These are phyloP conservation scores for Nicator chloris DNA, from an alignment of 2,113 vertebrate genomes.

Conservation along the genomic window DNA sequence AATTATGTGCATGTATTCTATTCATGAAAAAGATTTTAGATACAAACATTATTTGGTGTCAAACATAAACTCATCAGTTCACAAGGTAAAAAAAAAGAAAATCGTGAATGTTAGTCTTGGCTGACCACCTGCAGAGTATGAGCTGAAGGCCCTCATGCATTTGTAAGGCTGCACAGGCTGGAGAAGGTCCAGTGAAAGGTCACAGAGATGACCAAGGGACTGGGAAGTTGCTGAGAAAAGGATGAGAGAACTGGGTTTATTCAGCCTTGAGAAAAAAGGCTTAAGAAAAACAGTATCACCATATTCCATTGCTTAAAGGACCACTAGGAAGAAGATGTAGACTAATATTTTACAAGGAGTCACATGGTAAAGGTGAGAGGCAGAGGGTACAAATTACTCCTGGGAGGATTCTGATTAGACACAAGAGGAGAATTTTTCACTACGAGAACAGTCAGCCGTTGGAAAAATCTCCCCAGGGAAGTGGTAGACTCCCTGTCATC, in stretches of 20 bases:
- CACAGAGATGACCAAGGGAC: neutral
- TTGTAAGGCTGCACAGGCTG: neutral
- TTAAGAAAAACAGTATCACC: neutral
- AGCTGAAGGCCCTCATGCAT: neutral
- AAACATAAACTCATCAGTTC: neutral
- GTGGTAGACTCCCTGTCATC: neutral
- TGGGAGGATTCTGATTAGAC: neutral
- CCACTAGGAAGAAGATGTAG: neutral
- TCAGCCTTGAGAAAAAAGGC: neutral
- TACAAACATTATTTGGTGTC: neutral
- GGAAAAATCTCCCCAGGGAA: neutral
- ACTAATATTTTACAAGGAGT: neutral
- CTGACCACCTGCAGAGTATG: neutral
- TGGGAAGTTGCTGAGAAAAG: neutral
- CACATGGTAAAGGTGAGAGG: neutral
- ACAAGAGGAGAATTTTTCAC: neutral
- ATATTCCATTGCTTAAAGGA: neutral
- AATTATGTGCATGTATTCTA: neutral
- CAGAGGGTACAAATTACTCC: neutral
- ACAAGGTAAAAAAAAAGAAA: neutral
- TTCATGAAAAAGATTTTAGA: neutral
- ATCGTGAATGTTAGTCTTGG: neutral
- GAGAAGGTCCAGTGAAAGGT: neutral
- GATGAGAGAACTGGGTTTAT: neutral
- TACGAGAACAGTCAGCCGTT: neutral